Evolutionary conservation across 1,140 invertebrate genomes (phyloP).

Genomic region (Brachionus calyciflorus): DNA sequence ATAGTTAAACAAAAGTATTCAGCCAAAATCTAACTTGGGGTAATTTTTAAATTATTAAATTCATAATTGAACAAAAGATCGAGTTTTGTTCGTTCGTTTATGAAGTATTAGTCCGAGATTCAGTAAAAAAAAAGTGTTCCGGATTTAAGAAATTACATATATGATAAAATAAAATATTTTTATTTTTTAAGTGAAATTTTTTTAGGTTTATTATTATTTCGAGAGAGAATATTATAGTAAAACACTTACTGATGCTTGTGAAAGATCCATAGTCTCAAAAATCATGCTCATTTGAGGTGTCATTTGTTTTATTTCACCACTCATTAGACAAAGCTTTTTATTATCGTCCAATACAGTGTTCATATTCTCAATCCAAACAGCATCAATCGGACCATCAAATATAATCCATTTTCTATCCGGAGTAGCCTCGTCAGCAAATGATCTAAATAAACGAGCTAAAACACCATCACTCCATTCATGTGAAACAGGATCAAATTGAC

Average conservation of each 20-base stretch:
- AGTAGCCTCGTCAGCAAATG: slow-evolving; percentile 58
- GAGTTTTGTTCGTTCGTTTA: too few species aligned
- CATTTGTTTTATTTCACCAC: slow-evolving; percentile 63
- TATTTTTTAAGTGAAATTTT: too few species aligned
- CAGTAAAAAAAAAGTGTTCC: too few species aligned
- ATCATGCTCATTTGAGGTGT: slow-evolving; percentile 60
- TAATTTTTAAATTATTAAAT: too few species aligned
- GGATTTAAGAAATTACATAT: too few species aligned
- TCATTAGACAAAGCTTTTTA: slow-evolving; percentile 62
- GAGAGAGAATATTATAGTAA: too few species aligned
- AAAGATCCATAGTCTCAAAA: slow-evolving; percentile 62
- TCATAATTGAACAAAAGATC: too few species aligned
- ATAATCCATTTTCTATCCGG: slow-evolving; percentile 61
- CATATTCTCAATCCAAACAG: slow-evolving; percentile 63
- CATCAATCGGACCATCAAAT: slow-evolving; percentile 62
- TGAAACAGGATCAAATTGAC: slow-evolving; percentile 61
- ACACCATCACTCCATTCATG: slow-evolving; percentile 66
- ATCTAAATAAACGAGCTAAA: slow-evolving; percentile 60
- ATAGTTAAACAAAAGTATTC: too few species aligned
- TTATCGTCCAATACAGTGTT: slow-evolving; percentile 63
- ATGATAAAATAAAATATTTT: too few species aligned
- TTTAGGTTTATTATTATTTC: background rate
- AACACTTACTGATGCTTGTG: slow-evolving; percentile 64
- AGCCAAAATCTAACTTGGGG: too few species aligned
- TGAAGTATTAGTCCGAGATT: too few species aligned